A percentile compares a stretch with the other conserved stretches of the same genome.
These are phyloP conservation scores for Pseudomyrmex gracilis DNA, from an alignment of 1,140 invertebrate genomes.

Conservation along the genomic window DNA sequence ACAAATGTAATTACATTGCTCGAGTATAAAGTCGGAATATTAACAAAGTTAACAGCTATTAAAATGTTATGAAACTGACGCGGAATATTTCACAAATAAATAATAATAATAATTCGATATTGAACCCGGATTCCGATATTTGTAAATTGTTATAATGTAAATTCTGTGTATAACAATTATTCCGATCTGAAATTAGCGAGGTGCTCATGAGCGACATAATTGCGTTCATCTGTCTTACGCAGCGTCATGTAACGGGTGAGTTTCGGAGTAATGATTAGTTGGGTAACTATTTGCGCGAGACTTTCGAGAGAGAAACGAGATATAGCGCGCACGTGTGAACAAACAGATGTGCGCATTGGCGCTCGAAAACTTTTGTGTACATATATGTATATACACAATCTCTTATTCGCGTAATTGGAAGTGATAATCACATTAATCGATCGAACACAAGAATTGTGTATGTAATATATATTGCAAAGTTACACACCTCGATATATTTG, in stretches of 20 bases:
- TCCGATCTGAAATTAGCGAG: constrained; percentile 38
- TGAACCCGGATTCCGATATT: background rate
- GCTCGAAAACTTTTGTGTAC: constrained; percentile 7
- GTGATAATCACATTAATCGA: constrained; percentile 64
- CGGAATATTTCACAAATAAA: too few species aligned
- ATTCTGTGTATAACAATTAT: constrained; percentile 3
- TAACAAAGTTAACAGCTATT: too few species aligned
- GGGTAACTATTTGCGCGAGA: constrained; percentile 56
- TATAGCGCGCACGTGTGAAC: constrained; percentile 31
- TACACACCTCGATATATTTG: background rate
- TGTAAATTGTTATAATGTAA: constrained; percentile 15
- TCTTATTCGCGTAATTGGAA: constrained; percentile 57
- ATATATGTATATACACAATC: background rate
- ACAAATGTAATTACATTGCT: too few species aligned
- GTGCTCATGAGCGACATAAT: constrained; percentile 43
- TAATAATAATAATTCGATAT: too few species aligned
- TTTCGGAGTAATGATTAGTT: constrained; percentile 25
- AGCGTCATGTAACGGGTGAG: constrained; percentile 35
- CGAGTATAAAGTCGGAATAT: too few species aligned
- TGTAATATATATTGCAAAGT: too few species aligned
- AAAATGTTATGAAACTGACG: too few species aligned
- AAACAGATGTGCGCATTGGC: constrained; percentile 21
- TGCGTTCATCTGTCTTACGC: constrained; percentile 45
- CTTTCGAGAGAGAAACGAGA: constrained; percentile 48
- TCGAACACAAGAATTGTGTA: too few species aligned